A percentile compares a stretch with the other conserved stretches of the same genome.
Conservation (phyloP, 2,888 invertebrate species). For the Callosobruchus maculatus region DNA sequence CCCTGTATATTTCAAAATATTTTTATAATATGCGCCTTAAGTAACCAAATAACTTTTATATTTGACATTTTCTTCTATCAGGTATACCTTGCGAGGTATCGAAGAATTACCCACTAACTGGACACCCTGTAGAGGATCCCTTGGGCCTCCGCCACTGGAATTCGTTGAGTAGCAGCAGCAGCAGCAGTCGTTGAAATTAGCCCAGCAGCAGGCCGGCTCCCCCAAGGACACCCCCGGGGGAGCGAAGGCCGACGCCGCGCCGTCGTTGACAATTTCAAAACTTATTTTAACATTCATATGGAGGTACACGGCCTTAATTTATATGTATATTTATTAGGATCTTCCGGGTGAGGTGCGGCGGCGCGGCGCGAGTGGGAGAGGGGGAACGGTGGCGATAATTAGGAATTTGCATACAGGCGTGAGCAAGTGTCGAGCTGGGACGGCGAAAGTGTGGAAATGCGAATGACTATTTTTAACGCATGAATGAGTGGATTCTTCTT, state of each 20-base stretch:
- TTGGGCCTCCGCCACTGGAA: neutral
- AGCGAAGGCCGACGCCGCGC: slow-evolving; percentile 39
- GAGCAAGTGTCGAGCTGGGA: neutral
- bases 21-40: no score
- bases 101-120: neutral
- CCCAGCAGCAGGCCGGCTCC: slow-evolving; percentile 36
- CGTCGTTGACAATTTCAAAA: slow-evolving; percentile 55
- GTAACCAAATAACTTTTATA: no score
- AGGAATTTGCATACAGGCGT: neutral
- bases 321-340: slow-evolving; percentile 51
- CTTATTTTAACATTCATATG: slow-evolving; percentile 57
- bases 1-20: no score
- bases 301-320: slow-evolving; percentile 49
- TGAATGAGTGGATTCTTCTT: no score
- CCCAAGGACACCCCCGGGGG: slow-evolving; percentile 42
- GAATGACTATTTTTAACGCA: neutral
- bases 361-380: no score
- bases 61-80: no score
- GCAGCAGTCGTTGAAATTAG: slow-evolving; percentile 27
- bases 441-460: neutral
- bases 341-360: slow-evolving; percentile 13
- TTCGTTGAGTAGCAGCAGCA: neutral
- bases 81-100: no score
- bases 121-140: neutral
- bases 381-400: neutral